Percentiles rank a stretch among this genome's conserved stretches.
phyloP scores from a whole-genome alignment of 2,888 invertebrate genomes.

The Microctonus aethiopoides region DNA sequence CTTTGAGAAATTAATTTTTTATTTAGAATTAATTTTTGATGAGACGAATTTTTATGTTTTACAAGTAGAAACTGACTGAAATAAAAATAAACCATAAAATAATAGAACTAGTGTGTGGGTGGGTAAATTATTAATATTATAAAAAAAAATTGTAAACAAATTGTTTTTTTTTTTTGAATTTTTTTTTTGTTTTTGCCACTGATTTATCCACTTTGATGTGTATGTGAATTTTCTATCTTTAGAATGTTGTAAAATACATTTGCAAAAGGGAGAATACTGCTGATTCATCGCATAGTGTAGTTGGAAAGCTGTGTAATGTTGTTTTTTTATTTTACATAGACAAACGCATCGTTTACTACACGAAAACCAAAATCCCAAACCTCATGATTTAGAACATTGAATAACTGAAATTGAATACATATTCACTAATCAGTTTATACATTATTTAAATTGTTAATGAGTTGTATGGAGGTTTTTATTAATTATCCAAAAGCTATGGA shows the following conservation, averaged over 20 bases:
- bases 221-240: background rate
- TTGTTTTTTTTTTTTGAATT: background rate
- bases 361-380: background rate
- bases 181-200: background rate
- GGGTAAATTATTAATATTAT: too few species aligned
- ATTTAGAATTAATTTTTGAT: background rate
- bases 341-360: background rate
- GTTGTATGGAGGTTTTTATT: too few species aligned
- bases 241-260: background rate
- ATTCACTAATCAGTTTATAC: background rate
- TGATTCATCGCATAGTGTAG: background rate
- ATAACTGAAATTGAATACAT: background rate
- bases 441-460: too few species aligned
- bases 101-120: too few species aligned
- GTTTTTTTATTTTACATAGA: background rate
- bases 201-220: background rate
- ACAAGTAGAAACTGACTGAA: too few species aligned
- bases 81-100: too few species aligned
- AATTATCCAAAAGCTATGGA: too few species aligned
- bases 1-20: background rate
- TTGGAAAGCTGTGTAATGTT: background rate
- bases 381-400: background rate
- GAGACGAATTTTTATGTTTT: background rate
- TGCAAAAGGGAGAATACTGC: conserved; percentile 7
- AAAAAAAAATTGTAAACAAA: too few species aligned